Conservation (phyloP, 2,113 vertebrate genomes). For the Notiomystis cincta region DNA sequence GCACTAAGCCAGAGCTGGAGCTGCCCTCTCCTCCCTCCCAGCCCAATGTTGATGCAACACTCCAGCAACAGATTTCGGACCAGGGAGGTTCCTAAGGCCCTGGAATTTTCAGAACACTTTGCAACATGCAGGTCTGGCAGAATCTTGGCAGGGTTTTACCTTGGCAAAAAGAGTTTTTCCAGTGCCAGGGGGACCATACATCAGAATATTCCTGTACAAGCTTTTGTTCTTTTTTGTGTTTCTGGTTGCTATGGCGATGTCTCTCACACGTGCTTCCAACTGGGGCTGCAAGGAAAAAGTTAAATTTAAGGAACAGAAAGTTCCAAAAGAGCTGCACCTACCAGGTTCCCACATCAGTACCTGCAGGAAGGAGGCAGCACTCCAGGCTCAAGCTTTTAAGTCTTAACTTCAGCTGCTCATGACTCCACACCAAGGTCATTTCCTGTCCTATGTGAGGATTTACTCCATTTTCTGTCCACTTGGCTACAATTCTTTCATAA, state of each 20-base stretch:
- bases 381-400: neutral
- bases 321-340: neutral
- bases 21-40: neutral
- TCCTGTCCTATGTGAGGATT: neutral
- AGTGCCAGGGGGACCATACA: constrained; percentile 94
- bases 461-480: neutral
- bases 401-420: neutral
- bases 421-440: neutral
- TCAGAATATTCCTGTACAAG: constrained; percentile 92
- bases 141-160: constrained; percentile 66
- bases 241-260: constrained; percentile 93
- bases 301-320: neutral
- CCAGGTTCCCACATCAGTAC: neutral
- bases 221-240: constrained; percentile 92
- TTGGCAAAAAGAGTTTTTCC: constrained; percentile 97
- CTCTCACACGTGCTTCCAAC: constrained; percentile 91
- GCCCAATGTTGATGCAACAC: neutral
- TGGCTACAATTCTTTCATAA: neutral
- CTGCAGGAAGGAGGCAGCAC: neutral
- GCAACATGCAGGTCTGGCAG: neutral
- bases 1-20: neutral
- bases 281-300: constrained; percentile 75
- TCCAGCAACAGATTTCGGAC: neutral
- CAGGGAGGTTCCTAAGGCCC: neutral
- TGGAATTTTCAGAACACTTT: neutral